These are phyloP conservation scores for Hyperopisus bebe DNA, from an alignment of 2,113 vertebrate species.

Conservation along the genomic window DNA sequence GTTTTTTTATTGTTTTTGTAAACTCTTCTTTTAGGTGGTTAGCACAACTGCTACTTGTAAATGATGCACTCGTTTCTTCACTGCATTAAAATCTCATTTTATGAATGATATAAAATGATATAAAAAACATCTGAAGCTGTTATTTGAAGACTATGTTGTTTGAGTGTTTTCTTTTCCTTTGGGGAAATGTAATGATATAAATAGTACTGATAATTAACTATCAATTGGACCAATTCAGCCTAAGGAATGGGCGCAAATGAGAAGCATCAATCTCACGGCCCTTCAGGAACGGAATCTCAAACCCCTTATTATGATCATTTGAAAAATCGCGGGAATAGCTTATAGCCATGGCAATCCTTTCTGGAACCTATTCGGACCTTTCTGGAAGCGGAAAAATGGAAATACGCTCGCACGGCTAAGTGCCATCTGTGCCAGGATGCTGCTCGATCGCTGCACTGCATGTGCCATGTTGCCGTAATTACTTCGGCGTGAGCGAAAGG, in stretches of 20 bases:
- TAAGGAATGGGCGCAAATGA: neutral
- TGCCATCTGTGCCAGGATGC: neutral
- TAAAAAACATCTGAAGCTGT: neutral
- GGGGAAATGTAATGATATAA: neutral
- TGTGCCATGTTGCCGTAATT: neutral
- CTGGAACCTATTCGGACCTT: neutral
- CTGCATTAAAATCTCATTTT: neutral
- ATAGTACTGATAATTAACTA: conserved; percentile 10
- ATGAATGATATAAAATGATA: neutral
- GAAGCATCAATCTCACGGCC: neutral
- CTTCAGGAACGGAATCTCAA: conserved; percentile 1
- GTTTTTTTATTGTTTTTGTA: neutral
- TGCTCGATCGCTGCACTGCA: too few relatives aligned
- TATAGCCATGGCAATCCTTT: neutral
- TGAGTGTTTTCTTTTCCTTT: neutral
- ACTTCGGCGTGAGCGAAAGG: neutral
- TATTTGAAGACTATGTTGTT: neutral
- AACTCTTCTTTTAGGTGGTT: neutral
- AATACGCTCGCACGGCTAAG: neutral
- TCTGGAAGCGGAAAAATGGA: neutral
- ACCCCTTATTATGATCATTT: conserved; percentile 1
- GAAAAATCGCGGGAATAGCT: neutral
- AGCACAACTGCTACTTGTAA: neutral
- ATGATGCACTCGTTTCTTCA: neutral
- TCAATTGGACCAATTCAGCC: neutral